Evolutionary conservation across 2,113 vertebrate genomes (phyloP), one percentile per base, ranked within the genome.

Genomic region (Prinia subflava): DNA sequence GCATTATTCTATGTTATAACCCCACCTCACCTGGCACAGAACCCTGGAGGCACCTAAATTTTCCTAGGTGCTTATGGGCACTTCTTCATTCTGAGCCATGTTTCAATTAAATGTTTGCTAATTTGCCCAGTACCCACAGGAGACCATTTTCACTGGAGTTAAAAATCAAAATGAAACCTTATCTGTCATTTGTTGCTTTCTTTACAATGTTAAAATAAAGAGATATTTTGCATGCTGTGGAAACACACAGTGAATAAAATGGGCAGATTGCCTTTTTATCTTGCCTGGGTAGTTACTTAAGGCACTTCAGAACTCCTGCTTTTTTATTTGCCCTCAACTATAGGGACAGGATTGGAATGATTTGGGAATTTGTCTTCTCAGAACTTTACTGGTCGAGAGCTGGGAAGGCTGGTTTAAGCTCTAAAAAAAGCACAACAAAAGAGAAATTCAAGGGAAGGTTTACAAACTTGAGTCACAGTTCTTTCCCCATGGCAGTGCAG

Each of bases 31-130:
- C 67, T 93, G 92, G 67, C 85, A 76, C 53, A 83, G 75, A 88
- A 73, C 17, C 62, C 39, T 65, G 53, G 41, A 91, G 53, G 62
- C 78, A 93, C 33, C 63, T 88, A 68, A 31, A 79, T 93, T 91
- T 91, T 94, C 57, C 41, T 87, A 46, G 71, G 41, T 80, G 85
- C 67, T 91, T 85, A 69, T 80, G 50, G 70, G 67, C 75, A 80
- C 2, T 2, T 83, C 49, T 83, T 46, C 37, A 33, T 83, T 80
- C 70, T 80, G 28, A 90, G 47, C 35, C 63, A 60, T 77, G n/a
- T 89, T 89, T 93, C 91, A 87, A 59, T 84, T 90, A 78, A 62
- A 41, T 67, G 22, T 89, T 94, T 86, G 30, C 60, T 93, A 70
- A 93, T 97, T 92, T 94, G 33, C 88, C 52, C 16, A 71, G 37